Evolutionary conservation across 2,888 invertebrate genomes (phyloP), one percentile per base, ranked within the genome.

Genomic region (Zygogramma bicolorata): DNA sequence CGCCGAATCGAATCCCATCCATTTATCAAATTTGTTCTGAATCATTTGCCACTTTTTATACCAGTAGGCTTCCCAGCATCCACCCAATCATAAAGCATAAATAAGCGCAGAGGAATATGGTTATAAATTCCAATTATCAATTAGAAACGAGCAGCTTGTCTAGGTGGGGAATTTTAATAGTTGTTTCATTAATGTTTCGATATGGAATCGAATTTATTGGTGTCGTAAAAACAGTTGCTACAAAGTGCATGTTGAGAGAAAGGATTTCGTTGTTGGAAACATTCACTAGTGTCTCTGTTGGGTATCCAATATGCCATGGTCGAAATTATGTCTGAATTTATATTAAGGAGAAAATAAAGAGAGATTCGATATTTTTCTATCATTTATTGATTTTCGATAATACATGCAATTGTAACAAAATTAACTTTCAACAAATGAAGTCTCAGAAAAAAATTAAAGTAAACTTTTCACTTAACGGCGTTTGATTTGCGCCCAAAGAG

Each of bases 41-140:
- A 3, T 53, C 53, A 53, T 53, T 53, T 53, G 53, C 53, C 27
- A n/a, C n/a, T 53, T 27, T 25, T 6, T 53, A 15, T 13, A 25
- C n/a, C 25, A 46, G 2, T n/a, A n/a, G 53, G n/a, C 53, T 53
- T 53, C 7, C 15, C 27, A 53, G n/a, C 53, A 7, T 25, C n/a
- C 7, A 6, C 13, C 25, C 27, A 53, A 53, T 53, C 22, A 53
- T 25, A 7, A 25, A 53, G 27, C n/a, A 53, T 53, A 25, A 53
- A 61, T 61, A 38, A 38, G 22, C 22, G 10, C 34, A 8, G 22
- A 61, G 22, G 20, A 29, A 61, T 34, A 59, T 61, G 20, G 40
- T 34, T 13, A 61, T 61, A 34, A 61, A 61, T 61, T 61, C 40
- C 40, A 61, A 61, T 61, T 34, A 61, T 40, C 61, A 61, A 61